Conservation (phyloP, 2,888 invertebrate genomes). For the Oasisia sp. region DNA sequence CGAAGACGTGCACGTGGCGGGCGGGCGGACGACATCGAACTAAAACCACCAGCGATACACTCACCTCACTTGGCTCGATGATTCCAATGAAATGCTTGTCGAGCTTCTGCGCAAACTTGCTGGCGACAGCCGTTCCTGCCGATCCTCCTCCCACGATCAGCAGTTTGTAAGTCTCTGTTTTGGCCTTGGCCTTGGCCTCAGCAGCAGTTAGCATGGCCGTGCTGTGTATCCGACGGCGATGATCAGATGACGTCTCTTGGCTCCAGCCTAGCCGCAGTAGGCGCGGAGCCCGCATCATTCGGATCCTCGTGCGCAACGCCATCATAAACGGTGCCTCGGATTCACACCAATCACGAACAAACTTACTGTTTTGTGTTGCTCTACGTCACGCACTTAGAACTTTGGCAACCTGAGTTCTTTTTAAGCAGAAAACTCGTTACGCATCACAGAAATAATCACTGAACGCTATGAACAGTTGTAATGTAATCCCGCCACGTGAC, state of each 20-base stretch:
- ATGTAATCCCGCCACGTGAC: no score
- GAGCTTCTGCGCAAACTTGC: conserved; percentile 81
- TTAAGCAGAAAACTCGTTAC: no score
- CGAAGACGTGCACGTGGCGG: no score
- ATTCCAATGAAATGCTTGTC: conserved; percentile 83
- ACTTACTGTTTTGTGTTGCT: no score
- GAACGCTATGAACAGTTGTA: no score
- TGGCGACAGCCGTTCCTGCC: conserved; percentile 90
- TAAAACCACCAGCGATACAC: conserved; percentile 21
- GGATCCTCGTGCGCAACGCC: background rate
- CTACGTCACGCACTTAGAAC: no score
- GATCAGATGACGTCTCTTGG: background rate
- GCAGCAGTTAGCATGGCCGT: background rate
- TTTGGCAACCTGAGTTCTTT: no score
- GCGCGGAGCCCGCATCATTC: background rate
- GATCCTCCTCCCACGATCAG: conserved; percentile 94
- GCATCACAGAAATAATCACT: no score
- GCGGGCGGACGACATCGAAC: no score
- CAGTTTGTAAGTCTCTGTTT: conserved; percentile 71
- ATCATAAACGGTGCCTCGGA: background rate
- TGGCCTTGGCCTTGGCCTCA: background rate
- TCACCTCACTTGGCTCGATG: conserved; percentile 80
- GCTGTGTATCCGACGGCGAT: background rate
- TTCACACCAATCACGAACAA: no score
- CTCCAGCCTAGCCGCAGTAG: background rate